phyloP scores from a whole-genome alignment of 2,113 vertebrate genomes.

The Callospermophilus lateralis region DNA sequence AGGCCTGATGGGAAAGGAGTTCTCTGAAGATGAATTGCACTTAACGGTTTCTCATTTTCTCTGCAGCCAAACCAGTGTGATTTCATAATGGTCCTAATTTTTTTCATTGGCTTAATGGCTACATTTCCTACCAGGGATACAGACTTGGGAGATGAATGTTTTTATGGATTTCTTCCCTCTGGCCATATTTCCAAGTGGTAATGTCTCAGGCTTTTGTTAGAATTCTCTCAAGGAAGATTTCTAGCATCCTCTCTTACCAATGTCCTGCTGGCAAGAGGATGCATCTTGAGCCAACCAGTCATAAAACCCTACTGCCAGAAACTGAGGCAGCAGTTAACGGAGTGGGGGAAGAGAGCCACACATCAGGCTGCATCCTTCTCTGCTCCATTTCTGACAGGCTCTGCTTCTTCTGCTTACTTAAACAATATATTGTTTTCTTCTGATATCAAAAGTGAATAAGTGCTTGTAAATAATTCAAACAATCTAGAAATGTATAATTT shows the following conservation, averaged over 20 bases:
- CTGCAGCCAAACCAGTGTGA: conserved; percentile 59
- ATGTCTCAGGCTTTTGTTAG: conserved; percentile 41
- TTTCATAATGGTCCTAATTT: conserved; percentile 63
- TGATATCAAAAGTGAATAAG: conserved; percentile 43
- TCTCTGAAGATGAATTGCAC: conserved; percentile 69
- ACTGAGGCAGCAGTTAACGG: conserved; percentile 4
- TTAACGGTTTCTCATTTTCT: conserved; percentile 59
- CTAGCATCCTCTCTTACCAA: neutral
- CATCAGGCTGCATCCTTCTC: neutral
- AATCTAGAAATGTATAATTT: conserved; percentile 56
- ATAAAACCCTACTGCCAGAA: conserved; percentile 54
- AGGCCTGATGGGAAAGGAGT: conserved; percentile 56
- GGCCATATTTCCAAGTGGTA: conserved; percentile 62
- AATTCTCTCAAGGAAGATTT: conserved; percentile 74
- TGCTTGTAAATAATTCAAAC: conserved; percentile 70
- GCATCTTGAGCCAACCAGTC: neutral
- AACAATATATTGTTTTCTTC: conserved; percentile 45
- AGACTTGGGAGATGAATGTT: neutral
- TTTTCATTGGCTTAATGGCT: conserved; percentile 66
- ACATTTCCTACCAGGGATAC: conserved; percentile 54
- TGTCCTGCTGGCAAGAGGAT: conserved; percentile 55
- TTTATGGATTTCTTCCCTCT: conserved; percentile 67
- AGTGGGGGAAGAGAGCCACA: neutral
- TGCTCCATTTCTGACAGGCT: neutral
- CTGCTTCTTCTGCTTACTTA: conserved; percentile 15